These are phyloP conservation scores for Polypterus bichir DNA, from an alignment of 2,113 vertebrate genomes.

Conservation along the genomic window DNA sequence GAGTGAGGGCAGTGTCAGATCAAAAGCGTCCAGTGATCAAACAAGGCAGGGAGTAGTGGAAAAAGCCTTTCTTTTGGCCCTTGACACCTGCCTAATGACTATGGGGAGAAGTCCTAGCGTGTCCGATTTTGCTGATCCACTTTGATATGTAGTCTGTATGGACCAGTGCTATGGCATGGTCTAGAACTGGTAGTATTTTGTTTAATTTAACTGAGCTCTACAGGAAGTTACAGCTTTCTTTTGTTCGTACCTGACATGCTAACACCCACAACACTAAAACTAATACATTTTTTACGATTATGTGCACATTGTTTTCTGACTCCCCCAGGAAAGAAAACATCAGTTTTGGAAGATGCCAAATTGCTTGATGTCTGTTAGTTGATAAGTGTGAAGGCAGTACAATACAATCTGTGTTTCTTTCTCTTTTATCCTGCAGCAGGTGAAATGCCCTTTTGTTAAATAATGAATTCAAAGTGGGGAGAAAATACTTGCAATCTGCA, in stretches of 20 bases:
- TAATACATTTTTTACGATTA: not conserved
- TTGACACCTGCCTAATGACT: slow-evolving; percentile 55
- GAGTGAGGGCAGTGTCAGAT: slow-evolving; percentile 59
- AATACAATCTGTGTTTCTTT: too few species aligned
- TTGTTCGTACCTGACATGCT: not conserved
- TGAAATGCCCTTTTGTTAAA: too few species aligned
- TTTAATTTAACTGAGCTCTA: slow-evolving; percentile 37
- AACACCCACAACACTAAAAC: not conserved
- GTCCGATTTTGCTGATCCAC: slow-evolving; percentile 50
- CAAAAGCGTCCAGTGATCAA: slow-evolving; percentile 64
- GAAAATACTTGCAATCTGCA: too few species aligned
- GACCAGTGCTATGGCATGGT: slow-evolving; percentile 35
- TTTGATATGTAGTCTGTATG: slow-evolving; percentile 54
- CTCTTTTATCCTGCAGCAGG: too few species aligned
- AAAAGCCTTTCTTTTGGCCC: slow-evolving; percentile 60
- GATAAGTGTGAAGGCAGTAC: too few species aligned
- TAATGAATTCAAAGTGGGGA: too few species aligned
- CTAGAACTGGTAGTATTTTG: slow-evolving; percentile 31
- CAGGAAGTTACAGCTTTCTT: slow-evolving; percentile 17
- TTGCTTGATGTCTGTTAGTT: too few species aligned
- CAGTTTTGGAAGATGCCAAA: too few species aligned
- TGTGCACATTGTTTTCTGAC: too few species aligned
- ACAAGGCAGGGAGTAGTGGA: slow-evolving; percentile 52
- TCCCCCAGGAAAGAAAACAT: too few species aligned
- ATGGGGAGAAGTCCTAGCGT: slow-evolving; percentile 43